Evolutionary conservation across 2,797 vertebrate genomes (phyloP), one percentile per base, ranked within the genome.

Genomic region (Danio choprae): DNA sequence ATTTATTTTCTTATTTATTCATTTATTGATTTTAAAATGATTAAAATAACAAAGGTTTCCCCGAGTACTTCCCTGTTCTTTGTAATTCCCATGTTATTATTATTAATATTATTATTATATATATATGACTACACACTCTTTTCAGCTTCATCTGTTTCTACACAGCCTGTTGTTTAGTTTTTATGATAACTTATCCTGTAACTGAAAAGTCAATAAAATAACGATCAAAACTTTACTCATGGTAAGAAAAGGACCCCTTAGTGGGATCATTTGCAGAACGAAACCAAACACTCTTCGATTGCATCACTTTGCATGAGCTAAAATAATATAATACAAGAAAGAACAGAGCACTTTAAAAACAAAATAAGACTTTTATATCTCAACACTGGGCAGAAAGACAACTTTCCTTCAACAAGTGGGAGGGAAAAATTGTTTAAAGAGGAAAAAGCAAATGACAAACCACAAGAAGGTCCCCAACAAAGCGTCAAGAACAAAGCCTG

Each of bases 401-500:
- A 20, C 58, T 79, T 55, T 36, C 18, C 38, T 20, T 79, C n/a
- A 72, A 41, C n/a, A 84, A 83, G 83, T 88, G 58, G 84, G 87
- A 86, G 67, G 75, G 87, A 79, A 84, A 86, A 46, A 67, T 50
- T 40, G 15, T 63, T 72, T 55, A 46, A 58, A 38, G 50, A 76
- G 59, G 29, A 43, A 74, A 82, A 85, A 84, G 79, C 59, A 85
- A 87, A 84, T 15, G 59, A 72, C 60, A 87, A 86, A 86, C 88
- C 86, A 90, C 87, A 90, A 87, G 82, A 90, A 87, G 83, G 80
- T 68, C 73, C 74, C 69, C 82, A 69, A 72, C 68, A 77, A 85
- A 84, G 77, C 79, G 82, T 62, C 71, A 85, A 89, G 83, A 46
- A 55, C 50, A 69, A 79, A 81, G 84, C 62, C 41, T 48, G 43